These are phyloP conservation scores for Automeris io DNA, from an alignment of 2,888 invertebrate genomes.

Conservation along the genomic window DNA sequence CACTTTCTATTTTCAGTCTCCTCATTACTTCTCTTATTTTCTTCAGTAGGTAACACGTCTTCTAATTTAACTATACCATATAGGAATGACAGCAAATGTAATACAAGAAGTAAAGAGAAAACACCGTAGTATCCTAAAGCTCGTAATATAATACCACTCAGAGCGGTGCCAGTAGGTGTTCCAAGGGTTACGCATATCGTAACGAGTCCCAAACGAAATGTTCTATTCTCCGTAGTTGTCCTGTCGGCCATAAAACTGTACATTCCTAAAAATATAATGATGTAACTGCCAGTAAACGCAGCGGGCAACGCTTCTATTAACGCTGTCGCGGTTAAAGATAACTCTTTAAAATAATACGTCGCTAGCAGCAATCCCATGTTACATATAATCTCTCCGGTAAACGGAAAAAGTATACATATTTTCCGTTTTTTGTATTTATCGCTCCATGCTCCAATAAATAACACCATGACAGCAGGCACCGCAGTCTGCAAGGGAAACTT, in stretches of 20 bases:
- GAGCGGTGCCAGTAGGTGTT: conserved; percentile 67
- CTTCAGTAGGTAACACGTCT: conserved; percentile 36
- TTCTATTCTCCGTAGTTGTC: conserved; percentile 76
- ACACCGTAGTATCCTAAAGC: conserved; percentile 65
- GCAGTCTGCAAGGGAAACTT: conserved; percentile 78
- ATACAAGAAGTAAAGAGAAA: conserved; percentile 48
- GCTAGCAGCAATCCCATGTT: conserved; percentile 73
- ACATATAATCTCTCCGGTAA: conserved; percentile 73
- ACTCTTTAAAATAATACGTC: conserved; percentile 73
- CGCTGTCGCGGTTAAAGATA: conserved; percentile 68
- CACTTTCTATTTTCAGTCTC: conserved; percentile 22
- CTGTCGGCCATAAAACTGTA: conserved; percentile 80
- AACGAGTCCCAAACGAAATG: conserved; percentile 79
- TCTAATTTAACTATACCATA: conserved; percentile 60
- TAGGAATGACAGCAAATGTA: conserved; percentile 48
- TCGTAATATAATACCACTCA: conserved; percentile 70
- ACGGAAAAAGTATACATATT: conserved; percentile 76
- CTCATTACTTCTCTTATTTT: conserved; percentile 13
- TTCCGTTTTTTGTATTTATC: conserved; percentile 77
- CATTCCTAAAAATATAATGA: conserved; percentile 78
- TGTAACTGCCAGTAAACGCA: conserved; percentile 78
- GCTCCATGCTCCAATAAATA: conserved; percentile 80
- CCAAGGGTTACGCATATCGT: conserved; percentile 72
- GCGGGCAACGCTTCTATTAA: conserved; percentile 76
- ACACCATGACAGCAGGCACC: conserved; percentile 74